phyloP scores from a whole-genome alignment of 2,888 invertebrate species.

The Agonopterix heracliana region DNA sequence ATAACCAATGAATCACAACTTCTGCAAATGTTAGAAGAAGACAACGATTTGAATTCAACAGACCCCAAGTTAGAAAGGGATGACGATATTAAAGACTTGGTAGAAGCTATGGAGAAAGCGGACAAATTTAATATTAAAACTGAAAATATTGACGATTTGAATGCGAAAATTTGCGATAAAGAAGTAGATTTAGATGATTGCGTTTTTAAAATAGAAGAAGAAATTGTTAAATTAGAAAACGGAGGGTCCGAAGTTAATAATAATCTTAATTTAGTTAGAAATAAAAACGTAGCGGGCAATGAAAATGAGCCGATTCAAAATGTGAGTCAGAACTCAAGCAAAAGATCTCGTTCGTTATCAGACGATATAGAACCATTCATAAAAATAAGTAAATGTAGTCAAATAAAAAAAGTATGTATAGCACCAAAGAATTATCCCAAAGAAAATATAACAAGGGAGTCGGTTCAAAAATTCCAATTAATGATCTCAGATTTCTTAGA shows the following conservation, averaged over 20 bases:
- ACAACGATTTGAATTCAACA: not conserved
- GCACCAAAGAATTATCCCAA: slow-evolving; percentile 17
- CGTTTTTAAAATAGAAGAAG: too few species aligned
- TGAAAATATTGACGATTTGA: too few species aligned
- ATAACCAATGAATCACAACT: slow-evolving; percentile 1
- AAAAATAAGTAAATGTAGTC: slow-evolving; percentile 11
- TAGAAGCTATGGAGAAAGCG: too few species aligned
- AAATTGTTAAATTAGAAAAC: not conserved
- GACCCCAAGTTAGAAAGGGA: too few species aligned
- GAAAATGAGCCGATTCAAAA: not conserved
- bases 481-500: slow-evolving; percentile 26
- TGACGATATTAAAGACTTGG: too few species aligned
- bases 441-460: slow-evolving; percentile 13
- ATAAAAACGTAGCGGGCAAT: not conserved
- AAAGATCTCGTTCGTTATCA: slow-evolving; percentile 12
- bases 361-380: not conserved
- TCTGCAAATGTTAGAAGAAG: slow-evolving; percentile 1
- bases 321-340: not conserved
- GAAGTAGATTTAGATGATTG: too few species aligned
- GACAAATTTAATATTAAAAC: too few species aligned
- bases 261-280: not conserved
- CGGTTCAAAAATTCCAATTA: slow-evolving; percentile 22
- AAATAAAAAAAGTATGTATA: slow-evolving; percentile 18
- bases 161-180: too few species aligned
- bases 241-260: slow-evolving; percentile 1